A percentile compares a stretch with the other conserved stretches of the same genome.
phyloP scores from a whole-genome alignment of 2,113 vertebrate genomes.

The Anoura caudifer region DNA sequence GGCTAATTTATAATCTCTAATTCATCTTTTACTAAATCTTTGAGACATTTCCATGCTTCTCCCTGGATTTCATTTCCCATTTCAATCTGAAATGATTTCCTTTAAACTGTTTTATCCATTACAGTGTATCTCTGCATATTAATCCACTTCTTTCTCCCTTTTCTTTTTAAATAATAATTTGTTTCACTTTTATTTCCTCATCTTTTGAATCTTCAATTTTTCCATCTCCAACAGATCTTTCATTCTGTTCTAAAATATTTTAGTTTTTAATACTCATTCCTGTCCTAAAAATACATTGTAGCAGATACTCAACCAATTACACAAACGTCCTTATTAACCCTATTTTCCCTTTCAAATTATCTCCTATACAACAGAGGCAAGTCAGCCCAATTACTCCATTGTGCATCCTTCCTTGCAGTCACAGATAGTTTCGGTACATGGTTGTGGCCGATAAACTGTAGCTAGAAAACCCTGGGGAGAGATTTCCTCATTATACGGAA shows the following conservation, averaged over 20 bases:
- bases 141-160: neutral
- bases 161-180: slow-evolving; percentile 38
- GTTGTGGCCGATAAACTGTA: neutral
- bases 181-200: slow-evolving; percentile 17
- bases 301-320: neutral
- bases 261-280: neutral
- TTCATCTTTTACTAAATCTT: slow-evolving; percentile 28
- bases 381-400: neutral
- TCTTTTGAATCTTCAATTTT: neutral
- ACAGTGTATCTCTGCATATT: neutral
- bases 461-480: neutral
- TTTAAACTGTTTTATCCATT: slow-evolving; percentile 47
- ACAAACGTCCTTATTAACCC: neutral
- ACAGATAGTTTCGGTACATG: neutral
- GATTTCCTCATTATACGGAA: neutral
- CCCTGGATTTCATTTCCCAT: slow-evolving; percentile 19
- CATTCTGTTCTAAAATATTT: neutral
- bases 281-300: neutral
- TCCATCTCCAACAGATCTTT: neutral
- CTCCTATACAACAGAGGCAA: neutral
- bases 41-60: neutral
- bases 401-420: neutral
- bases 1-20: slow-evolving; percentile 40
- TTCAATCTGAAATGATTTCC: slow-evolving; percentile 48
- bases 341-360: neutral